These are phyloP conservation scores for Microplitis mediator DNA, from an alignment of 1,140 invertebrate species.

Conservation along the genomic window DNA sequence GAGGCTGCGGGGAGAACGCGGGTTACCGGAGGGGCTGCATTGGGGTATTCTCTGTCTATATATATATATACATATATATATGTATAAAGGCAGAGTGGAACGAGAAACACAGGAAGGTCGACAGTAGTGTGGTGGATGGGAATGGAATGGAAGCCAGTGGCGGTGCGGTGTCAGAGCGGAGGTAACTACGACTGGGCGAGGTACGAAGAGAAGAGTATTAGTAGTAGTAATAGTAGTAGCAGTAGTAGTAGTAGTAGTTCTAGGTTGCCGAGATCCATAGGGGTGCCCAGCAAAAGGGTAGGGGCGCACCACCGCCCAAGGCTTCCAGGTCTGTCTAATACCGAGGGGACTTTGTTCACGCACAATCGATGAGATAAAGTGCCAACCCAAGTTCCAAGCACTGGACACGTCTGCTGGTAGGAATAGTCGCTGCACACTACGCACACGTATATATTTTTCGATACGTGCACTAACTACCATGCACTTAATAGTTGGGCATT, in stretches of 20 bases:
- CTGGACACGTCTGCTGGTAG: background rate
- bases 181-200: background rate
- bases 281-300: conserved; percentile 30
- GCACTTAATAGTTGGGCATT: no score
- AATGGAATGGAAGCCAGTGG: background rate
- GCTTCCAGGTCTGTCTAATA: conserved; percentile 41
- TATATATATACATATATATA: background rate
- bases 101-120: conserved; percentile 23
- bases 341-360: conserved; percentile 27
- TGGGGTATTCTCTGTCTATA: background rate
- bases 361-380: conserved; percentile 24
- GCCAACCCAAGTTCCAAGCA: background rate
- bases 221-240: no score
- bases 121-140: no score
- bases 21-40: conserved; percentile 24
- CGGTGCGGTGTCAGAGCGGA: background rate
- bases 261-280: conserved; percentile 28
- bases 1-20: conserved; percentile 11
- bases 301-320: conserved; percentile 42
- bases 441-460: no score
- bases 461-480: no score
- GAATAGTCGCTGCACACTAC: no score
- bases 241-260: background rate
- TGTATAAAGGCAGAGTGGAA: background rate
- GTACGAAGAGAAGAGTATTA: background rate